Percentiles rank a stretch among this genome's conserved stretches.
Evolutionary conservation across 2,797 vertebrate species (phyloP).

Genomic region (Toxotes lorentzi): DNA sequence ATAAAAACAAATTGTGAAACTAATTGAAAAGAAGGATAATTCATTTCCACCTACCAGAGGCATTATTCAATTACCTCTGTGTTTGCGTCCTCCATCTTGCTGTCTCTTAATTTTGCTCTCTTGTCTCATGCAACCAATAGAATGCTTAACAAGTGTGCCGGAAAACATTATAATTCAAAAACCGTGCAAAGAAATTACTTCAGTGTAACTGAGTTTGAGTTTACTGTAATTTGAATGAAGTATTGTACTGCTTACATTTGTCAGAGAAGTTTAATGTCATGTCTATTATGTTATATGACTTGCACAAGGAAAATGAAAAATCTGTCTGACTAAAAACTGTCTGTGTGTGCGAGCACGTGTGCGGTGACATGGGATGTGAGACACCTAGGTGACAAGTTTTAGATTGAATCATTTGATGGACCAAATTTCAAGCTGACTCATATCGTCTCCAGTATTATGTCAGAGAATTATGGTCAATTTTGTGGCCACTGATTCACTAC

Average conservation of each 20-base stretch:
- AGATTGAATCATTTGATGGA: conserved; percentile 49
- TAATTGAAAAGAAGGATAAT: conserved; percentile 89
- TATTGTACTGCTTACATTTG: conserved; percentile 7
- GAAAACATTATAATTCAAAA: conserved; percentile 55
- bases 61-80: conserved; percentile 86
- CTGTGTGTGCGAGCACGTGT: conserved; percentile 34
- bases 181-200: conserved; percentile 33
- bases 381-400: conserved; percentile 34
- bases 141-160: conserved; percentile 60
- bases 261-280: conserved; percentile 18
- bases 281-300: conserved; percentile 28
- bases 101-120: conserved; percentile 69
- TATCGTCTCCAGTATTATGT: conserved; percentile 40
- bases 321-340: conserved; percentile 55
- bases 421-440: conserved; percentile 67
- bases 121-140: conserved; percentile 59
- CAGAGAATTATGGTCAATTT: conserved; percentile 61
- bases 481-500: conserved; percentile 41
- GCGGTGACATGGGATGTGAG: conserved; percentile 48
- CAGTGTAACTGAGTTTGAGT: conserved; percentile 14
- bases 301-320: conserved; percentile 44
- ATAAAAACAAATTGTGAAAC: conserved; percentile 90
- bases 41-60: conserved; percentile 86
- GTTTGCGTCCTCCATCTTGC: conserved; percentile 63
- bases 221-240: conserved; percentile 28